Evolutionary conservation across 2,888 invertebrate species (phyloP).

Genomic region (Sphaerophoria taeniata): DNA sequence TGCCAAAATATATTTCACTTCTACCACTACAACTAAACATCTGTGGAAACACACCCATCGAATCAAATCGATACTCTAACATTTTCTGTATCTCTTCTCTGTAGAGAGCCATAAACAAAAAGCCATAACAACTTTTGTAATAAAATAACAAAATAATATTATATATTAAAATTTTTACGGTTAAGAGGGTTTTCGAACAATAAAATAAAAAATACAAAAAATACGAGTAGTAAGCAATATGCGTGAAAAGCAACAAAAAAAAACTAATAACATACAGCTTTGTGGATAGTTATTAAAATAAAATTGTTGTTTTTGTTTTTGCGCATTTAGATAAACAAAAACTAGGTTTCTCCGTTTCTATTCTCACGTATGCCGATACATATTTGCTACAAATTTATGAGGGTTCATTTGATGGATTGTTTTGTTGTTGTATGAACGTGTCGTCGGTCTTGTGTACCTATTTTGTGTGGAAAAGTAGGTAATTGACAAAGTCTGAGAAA

Average conservation of each 20-base stretch:
- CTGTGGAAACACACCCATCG: neutral
- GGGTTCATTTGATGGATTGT: constrained; percentile 8
- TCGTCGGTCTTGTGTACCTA: neutral
- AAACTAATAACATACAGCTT: constrained; percentile 4
- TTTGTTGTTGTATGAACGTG: neutral
- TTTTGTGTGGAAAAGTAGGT: neutral
- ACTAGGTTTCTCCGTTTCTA: neutral
- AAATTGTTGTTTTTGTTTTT: constrained; percentile 3
- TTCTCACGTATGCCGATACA: neutral
- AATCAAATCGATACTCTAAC: neutral
- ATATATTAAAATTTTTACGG: constrained; percentile 7
- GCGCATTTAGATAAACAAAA: neutral
- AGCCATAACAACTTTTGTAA: constrained; percentile 15
- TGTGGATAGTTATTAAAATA: neutral
- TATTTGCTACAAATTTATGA: constrained; percentile 5
- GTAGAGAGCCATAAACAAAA: constrained; percentile 12
- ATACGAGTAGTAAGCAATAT: neutral
- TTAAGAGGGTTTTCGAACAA: neutral
- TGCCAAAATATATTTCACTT: neutral
- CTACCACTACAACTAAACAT: neutral
- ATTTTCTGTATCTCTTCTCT: constrained; percentile 3
- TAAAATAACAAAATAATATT: constrained; percentile 19
- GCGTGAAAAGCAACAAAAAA: neutral
- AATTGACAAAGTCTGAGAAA: constrained; percentile 39
- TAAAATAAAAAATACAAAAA: neutral